Conservation (phyloP, 2,113 vertebrate species). For the Tiliqua scincoides region DNA sequence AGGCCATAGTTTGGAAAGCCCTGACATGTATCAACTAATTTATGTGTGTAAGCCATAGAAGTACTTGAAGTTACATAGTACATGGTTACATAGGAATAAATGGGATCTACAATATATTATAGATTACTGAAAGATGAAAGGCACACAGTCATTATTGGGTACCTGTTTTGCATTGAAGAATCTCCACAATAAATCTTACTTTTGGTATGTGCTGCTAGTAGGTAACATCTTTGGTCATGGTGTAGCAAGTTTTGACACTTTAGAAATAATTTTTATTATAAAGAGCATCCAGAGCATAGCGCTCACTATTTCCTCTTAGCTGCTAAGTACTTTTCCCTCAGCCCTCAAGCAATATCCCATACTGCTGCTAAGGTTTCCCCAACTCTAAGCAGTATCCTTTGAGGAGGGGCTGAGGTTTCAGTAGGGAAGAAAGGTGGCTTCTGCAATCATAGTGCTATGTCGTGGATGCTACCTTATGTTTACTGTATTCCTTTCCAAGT, state of each 20-base stretch:
- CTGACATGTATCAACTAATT: background rate
- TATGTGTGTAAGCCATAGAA: too few species aligned
- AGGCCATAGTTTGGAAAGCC: too few species aligned
- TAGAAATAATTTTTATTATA: rapidly evolving
- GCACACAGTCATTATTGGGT: background rate
- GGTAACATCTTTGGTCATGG: background rate
- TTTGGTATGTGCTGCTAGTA: background rate
- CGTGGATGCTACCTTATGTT: too few species aligned
- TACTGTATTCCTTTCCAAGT: too few species aligned
- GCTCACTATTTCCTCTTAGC: too few species aligned
- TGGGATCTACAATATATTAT: background rate
- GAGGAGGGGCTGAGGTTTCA: too few species aligned
- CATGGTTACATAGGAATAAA: background rate
- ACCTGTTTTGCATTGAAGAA: background rate
- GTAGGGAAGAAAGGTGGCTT: too few species aligned
- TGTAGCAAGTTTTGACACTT: background rate
- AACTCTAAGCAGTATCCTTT: too few species aligned
- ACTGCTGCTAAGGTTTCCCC: too few species aligned
- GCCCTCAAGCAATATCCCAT: too few species aligned
- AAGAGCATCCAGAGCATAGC: background rate
- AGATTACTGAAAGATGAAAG: background rate
- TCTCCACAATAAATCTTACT: background rate
- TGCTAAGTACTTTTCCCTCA: too few species aligned
- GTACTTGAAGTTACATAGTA: background rate
- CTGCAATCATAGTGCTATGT: too few species aligned